A percentile compares a stretch with the other conserved stretches of the same genome.
Conservation (phyloP, 2,888 invertebrate species). For the Nephrocerus scutellatus region DNA sequence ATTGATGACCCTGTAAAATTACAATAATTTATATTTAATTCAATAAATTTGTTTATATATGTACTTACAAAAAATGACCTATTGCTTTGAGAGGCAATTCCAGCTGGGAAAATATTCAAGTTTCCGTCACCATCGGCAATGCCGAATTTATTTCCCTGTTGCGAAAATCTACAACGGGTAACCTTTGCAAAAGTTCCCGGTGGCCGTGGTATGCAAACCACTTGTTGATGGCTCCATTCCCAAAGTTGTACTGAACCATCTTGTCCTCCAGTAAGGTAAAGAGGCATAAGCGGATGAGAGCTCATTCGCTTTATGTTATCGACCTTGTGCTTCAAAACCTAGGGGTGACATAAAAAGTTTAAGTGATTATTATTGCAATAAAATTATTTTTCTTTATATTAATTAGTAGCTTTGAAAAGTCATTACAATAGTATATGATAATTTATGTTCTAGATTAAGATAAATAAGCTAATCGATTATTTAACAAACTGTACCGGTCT, state of each 20-base stretch:
- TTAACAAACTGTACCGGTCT: slow-evolving; percentile 85
- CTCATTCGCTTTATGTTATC: slow-evolving; percentile 93
- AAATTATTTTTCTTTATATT: not conserved
- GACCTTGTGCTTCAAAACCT: slow-evolving; percentile 91
- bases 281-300: slow-evolving; percentile 88
- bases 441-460: no score
- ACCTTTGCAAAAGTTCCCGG: slow-evolving; percentile 94
- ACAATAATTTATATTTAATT: slow-evolving; percentile 8
- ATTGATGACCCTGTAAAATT: slow-evolving; percentile 77
- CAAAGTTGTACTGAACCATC: slow-evolving; percentile 94
- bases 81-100: slow-evolving; percentile 65
- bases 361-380: slow-evolving; percentile 4
- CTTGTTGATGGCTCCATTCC: slow-evolving; percentile 96
- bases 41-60: no score
- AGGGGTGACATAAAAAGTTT: slow-evolving; percentile 24
- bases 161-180: slow-evolving; percentile 89
- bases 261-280: slow-evolving; percentile 91
- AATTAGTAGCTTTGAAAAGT: not conserved
- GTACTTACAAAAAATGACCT: slow-evolving; percentile 83
- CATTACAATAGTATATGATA: not conserved
- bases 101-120: slow-evolving; percentile 90
- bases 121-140: slow-evolving; percentile 97
- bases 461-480: no score
- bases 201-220: slow-evolving; percentile 84
- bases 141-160: slow-evolving; percentile 97